phyloP scores from a whole-genome alignment of 2,888 invertebrate genomes.

The Lampropteryx suffumata region DNA sequence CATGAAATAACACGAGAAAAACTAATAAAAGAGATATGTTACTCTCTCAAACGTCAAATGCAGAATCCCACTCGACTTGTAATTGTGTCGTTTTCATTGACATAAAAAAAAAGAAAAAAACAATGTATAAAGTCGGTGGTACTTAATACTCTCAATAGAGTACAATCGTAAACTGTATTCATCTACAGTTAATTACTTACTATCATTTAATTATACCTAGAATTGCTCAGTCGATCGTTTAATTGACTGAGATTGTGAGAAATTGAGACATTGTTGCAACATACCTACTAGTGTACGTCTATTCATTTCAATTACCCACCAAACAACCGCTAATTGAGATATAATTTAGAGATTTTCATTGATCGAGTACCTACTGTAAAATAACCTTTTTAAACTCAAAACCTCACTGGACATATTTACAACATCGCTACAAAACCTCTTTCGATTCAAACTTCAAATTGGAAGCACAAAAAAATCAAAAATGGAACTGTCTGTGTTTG shows the following conservation, averaged over 20 bases:
- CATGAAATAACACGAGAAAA: too few relatives aligned
- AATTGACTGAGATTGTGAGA: conserved; percentile 29
- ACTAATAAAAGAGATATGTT: too few relatives aligned
- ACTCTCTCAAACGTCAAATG: too few relatives aligned
- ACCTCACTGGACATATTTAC: too few relatives aligned
- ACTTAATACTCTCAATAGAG: too few relatives aligned
- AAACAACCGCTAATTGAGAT: conserved; percentile 4
- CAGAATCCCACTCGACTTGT: too few relatives aligned
- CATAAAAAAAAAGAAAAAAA: not conserved
- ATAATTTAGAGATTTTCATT: not conserved
- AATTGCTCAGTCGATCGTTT: conserved; percentile 31
- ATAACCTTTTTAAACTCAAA: too few relatives aligned
- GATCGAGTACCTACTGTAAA: too few relatives aligned
- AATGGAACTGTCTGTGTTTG: not conserved
- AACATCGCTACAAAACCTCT: too few relatives aligned
- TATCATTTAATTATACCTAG: conserved; percentile 26
- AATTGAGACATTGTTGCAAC: conserved; percentile 24
- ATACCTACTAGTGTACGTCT: not conserved
- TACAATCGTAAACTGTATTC: not conserved
- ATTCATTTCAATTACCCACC: conserved; percentile 14
- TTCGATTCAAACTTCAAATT: too few relatives aligned
- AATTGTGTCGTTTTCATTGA: too few relatives aligned
- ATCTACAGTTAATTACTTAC: conserved; percentile 9
- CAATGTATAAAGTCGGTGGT: not conserved
- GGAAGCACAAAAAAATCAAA: not conserved